Base-by-base conservation (phyloP, 30 jellyfish, hydroid and myxozoan species). In the Hydractinia echinata region DNA sequence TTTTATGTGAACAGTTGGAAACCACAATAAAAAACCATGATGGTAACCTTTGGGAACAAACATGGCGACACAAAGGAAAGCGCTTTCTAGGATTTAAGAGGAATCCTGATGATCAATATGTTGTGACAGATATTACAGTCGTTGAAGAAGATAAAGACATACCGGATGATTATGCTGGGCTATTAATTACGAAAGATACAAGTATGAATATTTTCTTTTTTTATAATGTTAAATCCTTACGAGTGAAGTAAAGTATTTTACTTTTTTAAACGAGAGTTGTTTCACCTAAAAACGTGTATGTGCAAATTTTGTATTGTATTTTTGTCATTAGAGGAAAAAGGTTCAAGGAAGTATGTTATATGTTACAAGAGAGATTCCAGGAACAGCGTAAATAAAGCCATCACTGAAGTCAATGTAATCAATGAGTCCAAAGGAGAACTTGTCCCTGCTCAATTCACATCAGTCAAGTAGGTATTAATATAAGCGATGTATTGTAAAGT, bases 51-150 rank as follows among this genome's bases (percentile, higher is more conserved):
- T 93, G 56, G 78, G 99, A 93, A 54, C 84, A 95, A 61, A 84
- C 92, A 30, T 93, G 99, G 99, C 82, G 96, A n/a, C 66, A 76
- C 61, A 93, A 88, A 84, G 96, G 94, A 14, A 93, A 88, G 54
- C 73, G 99, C 51, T 87, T 54, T 54, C 16, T 93, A 5, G 94
- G 95, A 55, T 87, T 74, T 85, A 92, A 82, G 20, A 82, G 86
- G 48, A 87, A 88, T 52, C 83, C 90, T 20, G 56, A 55, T 39
- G 95, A 92, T 8, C 73, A 71, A 53, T 67, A 83, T 66, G 94
- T 93, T 44, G 82, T 93, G 56, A 88, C 96, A 44, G 99, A 93
- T 81, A 66, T 84, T 67, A n/a, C 68, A 51, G 80, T 93, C 66
- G 73, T 93, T 14, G 73, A 73, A 62, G 99, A 93, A 76, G 96